Evolutionary conservation across 2,113 vertebrate genomes (phyloP), one percentile per base, ranked within the genome.

Genomic region (Caranx ignobilis): DNA sequence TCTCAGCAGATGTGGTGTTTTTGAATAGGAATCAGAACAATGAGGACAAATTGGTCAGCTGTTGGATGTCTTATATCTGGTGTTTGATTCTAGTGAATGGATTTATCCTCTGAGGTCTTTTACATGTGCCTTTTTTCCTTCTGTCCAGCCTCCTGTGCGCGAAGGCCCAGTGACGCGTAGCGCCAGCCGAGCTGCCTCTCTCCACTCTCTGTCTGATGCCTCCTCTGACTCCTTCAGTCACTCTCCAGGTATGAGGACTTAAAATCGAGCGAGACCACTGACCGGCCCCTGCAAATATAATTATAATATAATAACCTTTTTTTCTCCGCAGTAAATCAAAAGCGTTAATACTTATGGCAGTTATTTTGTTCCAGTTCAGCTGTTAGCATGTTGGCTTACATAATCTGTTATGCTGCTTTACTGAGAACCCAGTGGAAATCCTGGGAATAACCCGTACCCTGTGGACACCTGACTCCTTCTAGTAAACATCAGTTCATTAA

Each of bases 81-180:
- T 35, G 39, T 70, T 16, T 18, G 5, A 43, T 32, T 71, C 47
- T 62, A 57, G 34, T 47, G 50, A 57, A 10, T 13, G 10, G 6
- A 41, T 41, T 45, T 45, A 61, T 73, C 12, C 18, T 12, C 4
- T 35, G 11, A 11, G 5, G 11, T 62, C 12, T 59, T 59, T 41
- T 35, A 26, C 18, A 2, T 47, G 5, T 68, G 9, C 4, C 12
- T 10, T 60, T 10, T 60, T 56, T 72, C 78, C 45, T 86, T 50
- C 77, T 75, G 71, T 94, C 26, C 85, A 99, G 98, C 97, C 97
- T 75, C 98, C 98, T 0, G 74, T 98, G 18, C 95, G 98, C 1
- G 83, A 65, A 5, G 61, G 41, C 34, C 32, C 90, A 0, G 54
- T 84, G 70, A 94, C 74, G 5, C 94, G 87, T 19, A 93, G 86